Percentiles rank a stretch among this genome's conserved stretches.
phyloP scores from a whole-genome alignment of 2,113 vertebrate species.

The Festucalex cinctus region DNA sequence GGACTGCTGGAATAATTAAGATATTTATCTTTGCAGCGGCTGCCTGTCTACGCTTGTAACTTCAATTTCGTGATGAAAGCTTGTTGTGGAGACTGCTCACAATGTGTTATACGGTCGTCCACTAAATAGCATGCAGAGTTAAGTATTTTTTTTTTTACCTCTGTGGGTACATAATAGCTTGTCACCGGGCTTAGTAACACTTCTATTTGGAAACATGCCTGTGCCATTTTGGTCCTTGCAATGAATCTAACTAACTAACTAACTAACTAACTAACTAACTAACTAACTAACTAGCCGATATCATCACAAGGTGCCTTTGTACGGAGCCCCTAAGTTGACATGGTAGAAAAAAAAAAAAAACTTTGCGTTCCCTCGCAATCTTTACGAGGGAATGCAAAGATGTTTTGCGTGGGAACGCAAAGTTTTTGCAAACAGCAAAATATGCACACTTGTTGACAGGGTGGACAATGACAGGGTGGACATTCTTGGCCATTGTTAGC shows the following conservation, averaged over 20 bases:
- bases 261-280: too few relatives aligned
- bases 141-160: not conserved
- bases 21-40: constrained; percentile 61
- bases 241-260: not conserved
- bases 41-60: constrained; percentile 46
- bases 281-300: too few relatives aligned
- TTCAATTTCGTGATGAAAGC: constrained; percentile 58
- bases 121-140: not conserved
- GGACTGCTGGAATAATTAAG: constrained; percentile 63
- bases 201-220: not conserved
- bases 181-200: not conserved
- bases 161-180: not conserved
- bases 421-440: too few relatives aligned
- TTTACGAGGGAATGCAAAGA: too few relatives aligned
- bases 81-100: constrained; percentile 11
- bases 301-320: too few relatives aligned
- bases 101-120: constrained; percentile 27
- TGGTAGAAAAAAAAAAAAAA: too few relatives aligned
- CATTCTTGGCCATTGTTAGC: too few relatives aligned
- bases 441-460: too few relatives aligned
- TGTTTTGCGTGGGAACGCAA: too few relatives aligned
- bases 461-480: too few relatives aligned
- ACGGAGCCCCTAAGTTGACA: too few relatives aligned
- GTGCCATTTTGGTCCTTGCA: not conserved
- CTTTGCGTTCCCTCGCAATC: too few relatives aligned